Percentiles rank a stretch among this genome's conserved stretches.
phyloP scores from a whole-genome alignment of 2,888 invertebrate genomes.

The Pammene aurita region DNA sequence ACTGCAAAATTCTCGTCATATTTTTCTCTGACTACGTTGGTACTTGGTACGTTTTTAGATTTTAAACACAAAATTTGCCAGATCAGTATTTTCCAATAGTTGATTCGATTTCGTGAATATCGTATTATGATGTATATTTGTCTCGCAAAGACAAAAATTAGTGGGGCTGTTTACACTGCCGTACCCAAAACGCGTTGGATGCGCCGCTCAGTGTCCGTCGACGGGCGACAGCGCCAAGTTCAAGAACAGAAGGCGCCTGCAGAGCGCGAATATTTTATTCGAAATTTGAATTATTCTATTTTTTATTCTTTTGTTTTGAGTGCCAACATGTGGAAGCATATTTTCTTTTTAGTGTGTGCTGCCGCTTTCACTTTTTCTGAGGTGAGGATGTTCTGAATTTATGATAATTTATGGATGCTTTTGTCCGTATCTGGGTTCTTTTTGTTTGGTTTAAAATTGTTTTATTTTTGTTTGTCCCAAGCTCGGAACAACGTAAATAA shows the following conservation, averaged over 20 bases:
- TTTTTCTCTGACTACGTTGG: too few relatives aligned
- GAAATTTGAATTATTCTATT: slow-evolving; percentile 55
- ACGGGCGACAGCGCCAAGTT: slow-evolving; percentile 66
- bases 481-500: not conserved
- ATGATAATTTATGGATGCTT: slow-evolving; percentile 26
- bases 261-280: slow-evolving; percentile 67
- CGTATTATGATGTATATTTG: slow-evolving; percentile 10
- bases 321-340: slow-evolving; percentile 71
- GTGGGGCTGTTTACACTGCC: slow-evolving; percentile 63
- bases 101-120: not conserved
- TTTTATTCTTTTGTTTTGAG: slow-evolving; percentile 52
- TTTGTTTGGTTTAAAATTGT: not conserved
- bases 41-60: too few relatives aligned
- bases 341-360: slow-evolving; percentile 67
- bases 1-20: too few relatives aligned
- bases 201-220: slow-evolving; percentile 69
- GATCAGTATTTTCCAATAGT: not conserved
- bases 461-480: not conserved
- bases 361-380: slow-evolving; percentile 67
- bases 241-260: slow-evolving; percentile 59
- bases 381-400: slow-evolving; percentile 60
- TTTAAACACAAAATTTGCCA: too few relatives aligned
- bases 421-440: slow-evolving; percentile 1
- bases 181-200: slow-evolving; percentile 67
- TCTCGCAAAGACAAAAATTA: slow-evolving; percentile 48